Evolutionary conservation across 1,140 invertebrate genomes (phyloP).

Genomic region (Drosophila seguyi): DNA sequence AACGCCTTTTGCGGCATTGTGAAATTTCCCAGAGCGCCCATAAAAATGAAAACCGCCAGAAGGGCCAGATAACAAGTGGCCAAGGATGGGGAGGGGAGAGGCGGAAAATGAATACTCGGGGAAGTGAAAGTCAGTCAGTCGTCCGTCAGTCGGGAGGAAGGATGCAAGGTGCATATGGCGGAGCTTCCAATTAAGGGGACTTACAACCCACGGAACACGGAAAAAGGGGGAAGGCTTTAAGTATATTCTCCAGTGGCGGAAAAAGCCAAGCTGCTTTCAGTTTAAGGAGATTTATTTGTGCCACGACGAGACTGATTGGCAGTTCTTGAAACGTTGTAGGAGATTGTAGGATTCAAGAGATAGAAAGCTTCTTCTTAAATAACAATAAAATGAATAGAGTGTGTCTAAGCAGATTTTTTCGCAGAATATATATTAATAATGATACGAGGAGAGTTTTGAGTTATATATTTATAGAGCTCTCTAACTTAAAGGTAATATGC

Average conservation of each 20-base stretch:
- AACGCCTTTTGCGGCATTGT: constrained; percentile 68
- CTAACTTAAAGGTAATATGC: not conserved
- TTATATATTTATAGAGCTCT: not conserved
- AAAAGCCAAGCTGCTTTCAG: constrained; percentile 7
- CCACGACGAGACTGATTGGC: constrained; percentile 1
- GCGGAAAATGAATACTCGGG: not conserved
- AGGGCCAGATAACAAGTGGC: constrained; percentile 46
- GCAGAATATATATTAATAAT: not conserved
- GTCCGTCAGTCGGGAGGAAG: not conserved
- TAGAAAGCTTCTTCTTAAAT: not conserved
- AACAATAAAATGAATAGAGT: not conserved
- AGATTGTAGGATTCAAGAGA: no score
- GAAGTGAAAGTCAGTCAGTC: constrained; percentile 28
- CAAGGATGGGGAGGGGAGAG: not conserved
- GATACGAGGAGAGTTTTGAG: not conserved
- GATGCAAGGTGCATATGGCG: constrained; percentile 29
- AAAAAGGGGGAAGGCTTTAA: constrained; percentile 7
- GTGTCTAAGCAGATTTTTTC: no score
- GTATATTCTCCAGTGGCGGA: constrained; percentile 6
- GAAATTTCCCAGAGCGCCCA: constrained; percentile 79
- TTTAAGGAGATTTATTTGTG: constrained; percentile 3
- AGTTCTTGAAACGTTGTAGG: not conserved
- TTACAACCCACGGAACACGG: constrained; percentile 1
- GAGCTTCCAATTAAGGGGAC: constrained; percentile 19
- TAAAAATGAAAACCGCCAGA: constrained; percentile 67